Evolutionary conservation across 2,113 vertebrate genomes (phyloP), one percentile per base, ranked within the genome.

Genomic region (Myrmecobius fasciatus): DNA sequence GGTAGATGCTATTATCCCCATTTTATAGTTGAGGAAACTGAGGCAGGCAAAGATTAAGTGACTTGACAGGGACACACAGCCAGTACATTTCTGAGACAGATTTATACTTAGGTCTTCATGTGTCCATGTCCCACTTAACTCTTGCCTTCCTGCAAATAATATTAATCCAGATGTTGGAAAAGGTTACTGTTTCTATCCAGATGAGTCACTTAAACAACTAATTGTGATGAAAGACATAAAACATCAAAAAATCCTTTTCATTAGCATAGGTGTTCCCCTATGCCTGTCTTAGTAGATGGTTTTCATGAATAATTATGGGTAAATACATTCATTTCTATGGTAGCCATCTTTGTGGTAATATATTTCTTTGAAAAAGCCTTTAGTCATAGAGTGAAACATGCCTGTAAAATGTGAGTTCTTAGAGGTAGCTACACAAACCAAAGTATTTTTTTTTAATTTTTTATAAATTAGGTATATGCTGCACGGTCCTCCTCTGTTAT

Each of bases 201-300:
- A 96, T 94, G 28, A 94, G 88, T 94, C 95, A 31, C 91, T 94
- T 46, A 47, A 91, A 53, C 3, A 67, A 20, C 94, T 91, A 93
- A 56, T 20, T 94, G 4, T 96, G 2, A 36, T n/a, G 36, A 36
- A 36, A 67, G 60, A 67, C 31, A 67, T 67, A 67, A 36, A 83
- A 43, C n/a, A 83, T 43, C n/a, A n/a, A 43, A 83, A n/a, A 24
- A 43, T 83, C 14, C 14, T 22, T n/a, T 75, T 75, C 67, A 83
- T 43, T 83, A 5, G 43, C n/a, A 43, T 43, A 36, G 36, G 6
- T n/a, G 24, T 43, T 43, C 20, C 20, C n/a, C 0, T 43, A 7
- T 83, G 22, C 20, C 20, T 83, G 17, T 20, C 36, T 43, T 43
- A 83, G 20, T 43, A 83, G 67, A 43, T 43, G n/a, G n/a, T 67